Conservation (phyloP, 2,797 vertebrate genomes). For the Mormyrops attenuatus region DNA sequence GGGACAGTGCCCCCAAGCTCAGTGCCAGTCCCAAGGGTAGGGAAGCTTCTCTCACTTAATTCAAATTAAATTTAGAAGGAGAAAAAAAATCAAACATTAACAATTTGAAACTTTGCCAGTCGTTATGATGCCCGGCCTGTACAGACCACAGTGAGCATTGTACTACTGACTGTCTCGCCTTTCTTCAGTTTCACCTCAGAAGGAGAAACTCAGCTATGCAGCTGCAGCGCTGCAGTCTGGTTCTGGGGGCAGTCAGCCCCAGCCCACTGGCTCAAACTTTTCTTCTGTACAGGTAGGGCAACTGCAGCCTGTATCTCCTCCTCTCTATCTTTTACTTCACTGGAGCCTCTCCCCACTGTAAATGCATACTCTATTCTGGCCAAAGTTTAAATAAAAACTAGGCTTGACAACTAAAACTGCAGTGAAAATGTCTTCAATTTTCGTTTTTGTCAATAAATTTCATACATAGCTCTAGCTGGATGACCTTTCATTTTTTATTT, state of each 20-base stretch:
- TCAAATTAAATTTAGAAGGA: neutral
- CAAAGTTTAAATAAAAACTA: neutral
- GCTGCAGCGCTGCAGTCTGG: slow-evolving; percentile 67
- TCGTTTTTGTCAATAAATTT: no score
- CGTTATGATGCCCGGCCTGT: neutral
- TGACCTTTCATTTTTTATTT: no score
- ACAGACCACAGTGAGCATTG: neutral
- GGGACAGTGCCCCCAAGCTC: slow-evolving; percentile 59
- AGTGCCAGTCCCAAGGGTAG: slow-evolving; percentile 52
- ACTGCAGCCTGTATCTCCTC: neutral
- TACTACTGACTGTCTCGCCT: neutral
- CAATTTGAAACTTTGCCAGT: neutral
- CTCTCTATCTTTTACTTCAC: neutral
- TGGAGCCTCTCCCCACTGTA: neutral
- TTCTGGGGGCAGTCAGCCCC: slow-evolving; percentile 30
- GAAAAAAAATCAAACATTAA: neutral
- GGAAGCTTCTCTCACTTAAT: neutral
- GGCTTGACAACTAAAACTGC: no score
- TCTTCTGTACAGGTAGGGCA: slow-evolving; percentile 61
- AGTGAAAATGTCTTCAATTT: no score
- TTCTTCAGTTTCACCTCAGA: slow-evolving; percentile 54
- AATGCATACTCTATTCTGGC: neutral
- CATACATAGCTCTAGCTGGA: no score
- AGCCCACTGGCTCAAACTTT: slow-evolving; percentile 36
- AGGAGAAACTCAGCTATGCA: slow-evolving; percentile 73